Evolutionary conservation across 2,797 vertebrate species (phyloP).

Genomic region (Gallinago solitaria): DNA sequence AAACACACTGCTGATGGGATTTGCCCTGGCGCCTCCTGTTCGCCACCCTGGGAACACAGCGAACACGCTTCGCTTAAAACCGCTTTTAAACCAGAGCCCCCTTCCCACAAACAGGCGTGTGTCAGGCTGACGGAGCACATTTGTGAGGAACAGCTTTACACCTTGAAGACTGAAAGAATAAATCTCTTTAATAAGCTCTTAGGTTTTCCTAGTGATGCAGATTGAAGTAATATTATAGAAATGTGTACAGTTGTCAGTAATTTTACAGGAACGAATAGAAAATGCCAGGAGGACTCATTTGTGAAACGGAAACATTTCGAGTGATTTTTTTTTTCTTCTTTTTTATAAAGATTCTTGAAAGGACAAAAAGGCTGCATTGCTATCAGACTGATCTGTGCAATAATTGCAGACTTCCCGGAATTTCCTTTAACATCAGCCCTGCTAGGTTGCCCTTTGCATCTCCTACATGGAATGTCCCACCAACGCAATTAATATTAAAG

Average conservation of each 20-base stretch:
- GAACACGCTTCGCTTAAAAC: neutral
- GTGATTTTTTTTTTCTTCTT: neutral
- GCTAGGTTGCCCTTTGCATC: neutral
- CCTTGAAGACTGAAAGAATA: slow-evolving; percentile 59
- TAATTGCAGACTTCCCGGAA: neutral
- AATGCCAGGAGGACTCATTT: slow-evolving; percentile 56
- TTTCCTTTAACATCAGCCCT: neutral
- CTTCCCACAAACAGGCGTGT: neutral
- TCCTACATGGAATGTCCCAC: neutral
- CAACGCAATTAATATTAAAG: neutral
- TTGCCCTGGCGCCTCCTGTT: neutral
- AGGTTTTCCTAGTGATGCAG: slow-evolving; percentile 49
- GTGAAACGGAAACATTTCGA: slow-evolving; percentile 42
- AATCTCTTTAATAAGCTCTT: slow-evolving; percentile 72
- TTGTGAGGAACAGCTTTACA: slow-evolving; percentile 37
- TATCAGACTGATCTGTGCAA: neutral
- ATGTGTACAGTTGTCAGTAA: slow-evolving; percentile 70
- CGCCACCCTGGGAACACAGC: neutral
- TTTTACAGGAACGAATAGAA: slow-evolving; percentile 43
- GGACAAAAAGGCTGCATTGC: slow-evolving; percentile 38
- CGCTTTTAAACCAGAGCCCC: neutral
- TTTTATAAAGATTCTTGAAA: slow-evolving; percentile 20
- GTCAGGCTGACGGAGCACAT: slow-evolving; percentile 40
- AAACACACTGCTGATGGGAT: neutral
- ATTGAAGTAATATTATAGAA: slow-evolving; percentile 67